Evolutionary conservation across 2,888 invertebrate genomes (phyloP), one percentile per base, ranked within the genome.

Genomic region (Drosophila phalerata): DNA sequence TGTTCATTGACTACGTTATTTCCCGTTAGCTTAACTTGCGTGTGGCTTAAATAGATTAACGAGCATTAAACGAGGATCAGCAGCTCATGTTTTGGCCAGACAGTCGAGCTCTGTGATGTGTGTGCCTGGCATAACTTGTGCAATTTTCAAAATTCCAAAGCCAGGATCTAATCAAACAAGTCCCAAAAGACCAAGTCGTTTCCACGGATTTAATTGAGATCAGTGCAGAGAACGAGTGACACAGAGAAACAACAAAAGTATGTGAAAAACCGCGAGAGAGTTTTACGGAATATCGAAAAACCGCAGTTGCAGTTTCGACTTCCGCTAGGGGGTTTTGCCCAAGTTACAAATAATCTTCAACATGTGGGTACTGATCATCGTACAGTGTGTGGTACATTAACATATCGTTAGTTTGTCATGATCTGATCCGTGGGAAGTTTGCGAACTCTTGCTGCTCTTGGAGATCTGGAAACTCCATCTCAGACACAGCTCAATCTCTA

Each of bases 71-170:
- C 69, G 38, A 49, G 75, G 85, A 72, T 86, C 69, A 88, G 56
- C 42, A 25, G 61, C 57, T 65, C 69, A 61, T 85, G 83, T 88
- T 85, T 74, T 81, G 84, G 64, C 76, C 69, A 66, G 62, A 13
- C 13, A 30, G 30, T 11, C 30, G 43, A 32, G 2, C 17, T 40
- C 38, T n/a, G 48, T 56, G 40, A n/a, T 32, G 42, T 30, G 15
- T 60, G 17, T 40, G 49, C 30, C 38, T 11, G 32, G 58, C 57
- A 66, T 68, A 80, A 87, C 90, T 90, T 90, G 85, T 90, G 90
- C 86, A 90, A 89, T 86, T 71, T 81, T 75, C 63, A 52, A 83
- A 89, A 73, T 85, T 81, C 85, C 85, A 90, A 90, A 78, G 82
- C 71, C 63, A 73, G 82, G 88, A 81, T 90, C 82, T 72, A 70